Evolutionary conservation across 2,797 vertebrate species (phyloP).

Genomic region (Moxostoma hubbsi): DNA sequence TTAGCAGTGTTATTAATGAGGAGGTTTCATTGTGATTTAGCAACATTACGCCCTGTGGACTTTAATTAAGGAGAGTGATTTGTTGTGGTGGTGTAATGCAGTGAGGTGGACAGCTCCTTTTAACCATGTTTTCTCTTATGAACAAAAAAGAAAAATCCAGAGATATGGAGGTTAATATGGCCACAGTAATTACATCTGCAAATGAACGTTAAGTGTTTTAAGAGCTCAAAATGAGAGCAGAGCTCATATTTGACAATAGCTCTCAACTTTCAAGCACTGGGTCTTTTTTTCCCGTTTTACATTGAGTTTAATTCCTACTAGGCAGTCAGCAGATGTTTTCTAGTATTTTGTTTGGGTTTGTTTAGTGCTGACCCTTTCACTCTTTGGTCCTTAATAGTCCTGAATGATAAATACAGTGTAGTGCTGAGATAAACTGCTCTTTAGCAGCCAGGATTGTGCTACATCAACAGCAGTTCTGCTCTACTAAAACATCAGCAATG

Average conservation of each 20-base stretch:
- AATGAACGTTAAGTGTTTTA: neutral
- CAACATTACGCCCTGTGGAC: constrained; percentile 40
- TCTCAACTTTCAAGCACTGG: constrained; percentile 18
- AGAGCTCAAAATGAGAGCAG: neutral
- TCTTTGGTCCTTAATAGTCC: constrained; percentile 8
- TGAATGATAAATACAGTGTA: constrained; percentile 25
- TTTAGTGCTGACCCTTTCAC: constrained; percentile 30
- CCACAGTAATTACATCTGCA: neutral
- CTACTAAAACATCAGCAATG: constrained; percentile 32
- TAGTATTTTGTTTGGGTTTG: constrained; percentile 20
- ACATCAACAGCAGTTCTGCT: constrained; percentile 24
- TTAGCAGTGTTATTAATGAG: constrained; percentile 51
- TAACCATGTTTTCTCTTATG: neutral
- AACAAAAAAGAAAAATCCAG: neutral
- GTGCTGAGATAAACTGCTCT: constrained; percentile 48
- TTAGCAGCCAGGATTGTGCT: constrained; percentile 33
- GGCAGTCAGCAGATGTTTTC: constrained; percentile 20
- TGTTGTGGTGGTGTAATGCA: constrained; percentile 57
- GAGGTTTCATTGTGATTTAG: constrained; percentile 60
- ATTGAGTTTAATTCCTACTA: constrained; percentile 1
- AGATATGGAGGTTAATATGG: neutral
- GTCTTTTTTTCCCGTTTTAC: neutral
- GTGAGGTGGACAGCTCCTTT: constrained; percentile 51
- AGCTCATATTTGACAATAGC: constrained; percentile 13
- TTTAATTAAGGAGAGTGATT: constrained; percentile 61